phyloP scores from a whole-genome alignment of 2,888 invertebrate genomes.

The Coecobrya sp. region DNA sequence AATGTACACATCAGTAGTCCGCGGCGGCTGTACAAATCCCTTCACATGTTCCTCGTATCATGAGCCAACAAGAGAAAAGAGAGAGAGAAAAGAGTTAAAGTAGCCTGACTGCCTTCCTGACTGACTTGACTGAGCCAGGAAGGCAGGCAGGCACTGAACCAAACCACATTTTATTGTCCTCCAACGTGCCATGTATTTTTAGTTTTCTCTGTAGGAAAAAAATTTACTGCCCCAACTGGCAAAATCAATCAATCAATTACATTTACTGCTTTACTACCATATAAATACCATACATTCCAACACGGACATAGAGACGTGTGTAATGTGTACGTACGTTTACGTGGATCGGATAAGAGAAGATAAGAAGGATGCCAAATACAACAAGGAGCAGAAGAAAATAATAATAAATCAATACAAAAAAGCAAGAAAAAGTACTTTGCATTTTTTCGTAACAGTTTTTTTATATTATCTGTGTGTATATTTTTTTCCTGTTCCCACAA shows the following conservation, averaged over 20 bases:
- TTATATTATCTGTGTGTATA: not conserved
- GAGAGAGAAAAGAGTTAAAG: not conserved
- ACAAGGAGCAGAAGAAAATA: not conserved
- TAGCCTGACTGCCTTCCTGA: not conserved
- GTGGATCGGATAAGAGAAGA: not conserved
- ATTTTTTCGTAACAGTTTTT: slow-evolving; percentile 11
- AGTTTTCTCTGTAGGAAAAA: not conserved
- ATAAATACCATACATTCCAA: not conserved
- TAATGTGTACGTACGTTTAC: not conserved
- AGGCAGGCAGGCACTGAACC: not conserved
- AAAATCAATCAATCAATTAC: slow-evolving; percentile 62
- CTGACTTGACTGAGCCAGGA: not conserved
- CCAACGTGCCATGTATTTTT: slow-evolving; percentile 41
- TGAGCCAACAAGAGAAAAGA: not conserved
- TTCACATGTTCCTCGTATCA: not conserved
- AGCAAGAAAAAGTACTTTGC: slow-evolving; percentile 3
- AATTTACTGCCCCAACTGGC: not conserved
- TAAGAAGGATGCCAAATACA: not conserved
- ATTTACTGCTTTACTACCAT: not conserved
- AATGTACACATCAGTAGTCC: slow-evolving; percentile 31
- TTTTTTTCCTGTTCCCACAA: slow-evolving; percentile 19
- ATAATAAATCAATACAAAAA: not conserved
- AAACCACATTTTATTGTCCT: slow-evolving; percentile 47
- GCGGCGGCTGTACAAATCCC: not conserved
- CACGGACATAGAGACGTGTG: not conserved